Conservation (phyloP, 2,797 vertebrate genomes). For the Alcedo quadribrachys region DNA sequence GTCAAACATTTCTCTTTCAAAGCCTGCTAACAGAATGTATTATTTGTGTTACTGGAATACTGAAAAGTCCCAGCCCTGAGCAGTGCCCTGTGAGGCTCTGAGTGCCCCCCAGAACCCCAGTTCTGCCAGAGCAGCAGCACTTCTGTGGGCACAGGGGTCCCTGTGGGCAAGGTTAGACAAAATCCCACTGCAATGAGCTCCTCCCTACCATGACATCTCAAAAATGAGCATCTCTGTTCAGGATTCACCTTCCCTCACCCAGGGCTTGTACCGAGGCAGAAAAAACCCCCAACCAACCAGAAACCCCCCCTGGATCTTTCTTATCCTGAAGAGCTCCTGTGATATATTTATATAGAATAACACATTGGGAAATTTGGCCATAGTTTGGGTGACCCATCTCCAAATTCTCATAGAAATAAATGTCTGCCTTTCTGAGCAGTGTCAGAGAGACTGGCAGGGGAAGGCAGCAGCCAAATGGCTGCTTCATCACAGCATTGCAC, state of each 20-base stretch:
- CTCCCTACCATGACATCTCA: neutral
- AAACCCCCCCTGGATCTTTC: neutral
- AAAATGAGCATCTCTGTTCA: neutral
- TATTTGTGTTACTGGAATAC: constrained; percentile 30
- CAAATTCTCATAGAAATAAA: neutral
- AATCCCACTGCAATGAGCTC: neutral
- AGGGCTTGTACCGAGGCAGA: neutral
- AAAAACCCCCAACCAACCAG: neutral
- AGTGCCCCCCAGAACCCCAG: too few species aligned
- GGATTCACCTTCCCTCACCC: neutral
- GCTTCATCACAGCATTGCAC: neutral
- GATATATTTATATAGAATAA: neutral
- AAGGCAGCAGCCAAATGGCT: neutral
- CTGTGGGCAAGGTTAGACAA: neutral
- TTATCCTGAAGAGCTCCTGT: neutral
- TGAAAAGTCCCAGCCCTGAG: neutral
- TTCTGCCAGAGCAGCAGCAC: neutral
- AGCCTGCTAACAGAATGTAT: constrained; percentile 28
- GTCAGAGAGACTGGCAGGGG: neutral
- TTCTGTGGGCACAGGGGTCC: neutral
- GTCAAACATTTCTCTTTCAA: constrained; percentile 46
- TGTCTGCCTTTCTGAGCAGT: neutral
- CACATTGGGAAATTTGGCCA: neutral
- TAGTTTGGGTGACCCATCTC: neutral
- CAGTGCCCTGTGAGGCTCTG: neutral